Evolutionary conservation across 2,888 invertebrate genomes (phyloP), one percentile per base, ranked within the genome.

Genomic region (Nomada hirtipes): DNA sequence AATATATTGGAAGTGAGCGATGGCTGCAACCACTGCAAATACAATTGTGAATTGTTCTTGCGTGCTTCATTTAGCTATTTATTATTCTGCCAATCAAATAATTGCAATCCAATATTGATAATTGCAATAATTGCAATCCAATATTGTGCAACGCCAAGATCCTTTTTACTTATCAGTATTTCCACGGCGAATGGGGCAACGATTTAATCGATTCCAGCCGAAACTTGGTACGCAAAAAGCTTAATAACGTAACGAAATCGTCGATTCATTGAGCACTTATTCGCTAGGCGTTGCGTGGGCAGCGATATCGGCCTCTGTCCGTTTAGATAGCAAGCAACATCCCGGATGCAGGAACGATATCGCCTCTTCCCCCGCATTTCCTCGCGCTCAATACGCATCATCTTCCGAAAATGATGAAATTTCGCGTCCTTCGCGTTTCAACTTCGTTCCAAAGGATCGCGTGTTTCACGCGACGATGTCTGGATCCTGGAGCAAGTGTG

Each of bases 311-410:
- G 85, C 86, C 83, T 88, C 85, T 90, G 93, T 92, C 92, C 91
- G 92, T 90, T 92, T 72, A 86, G 93, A 93, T 93, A 93, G 86
- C 88, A 86, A 88, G 79, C 84, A 67, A 91, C 93, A 92, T 93
- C 93, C 93, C 93, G 93, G 93, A 93, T 90, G 93, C 89, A 72
- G 79, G 80, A 59, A 86, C 76, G 91, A 90, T 92, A 90, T 72
- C 85, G 89, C 88, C 90, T 88, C 91, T 89, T 92, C 93, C 93
- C 89, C 91, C 93, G 90, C 93, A 93, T 89, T 92, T 93, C 93
- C 92, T 93, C 90, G 86, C 75, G 81, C 60, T 78, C 81, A 69
- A 73, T 83, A 71, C 76, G 76, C 83, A 79, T 79, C 86, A 73
- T 86, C 77, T 59, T 68, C 69, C 65, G 61, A 71, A 86, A 85